Base-by-base conservation (phyloP, 2,797 vertebrate species). In the Chelon labrosus region DNA sequence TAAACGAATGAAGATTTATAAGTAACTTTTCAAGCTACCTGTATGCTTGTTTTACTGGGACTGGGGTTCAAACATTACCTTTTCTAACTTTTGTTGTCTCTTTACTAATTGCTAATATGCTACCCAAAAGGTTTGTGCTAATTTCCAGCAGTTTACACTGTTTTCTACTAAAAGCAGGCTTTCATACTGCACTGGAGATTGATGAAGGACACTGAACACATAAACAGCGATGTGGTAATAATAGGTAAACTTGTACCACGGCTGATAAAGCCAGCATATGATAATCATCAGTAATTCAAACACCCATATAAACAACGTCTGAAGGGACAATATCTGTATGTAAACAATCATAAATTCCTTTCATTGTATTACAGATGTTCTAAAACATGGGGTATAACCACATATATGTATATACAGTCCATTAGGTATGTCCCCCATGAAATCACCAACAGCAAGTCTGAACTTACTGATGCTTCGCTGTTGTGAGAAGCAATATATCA, bases 51-150 rank as follows among this genome's bases (percentile, higher is more conserved):
- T 5, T 20, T 53, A 27, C 8, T 53, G 12, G 14, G 12, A 5
- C 4, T 50, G 22, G 12, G 42, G 17, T 57, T 51, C 3, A 56
- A 65, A 37, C 19, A 16, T 55, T 19, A 41, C 17, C 31, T 10
- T 4, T 39, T 57, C 54, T 54, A 49, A 70, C 47, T 61, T 71
- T 17, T 51, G 6, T 16, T 44, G 12, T 72, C 19, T 19, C 35
- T 57, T 49, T 41, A 65, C 46, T 70, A 5, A 5, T 20, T 59
- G 78, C 73, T 80, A 76, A 46, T 52, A 44, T 60, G 80, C 79
- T 80, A 85, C 61, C 50, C 8, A 9, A 37, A 27, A 47, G 52
- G 19, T 58, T 5, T 1, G 39, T 57, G 73, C 77, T 76, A 37
- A 62, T 51, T 11, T 37, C 12, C 13, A 42, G 7, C 22, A 8